A percentile compares a stretch with the other conserved stretches of the same genome.
Conservation (phyloP, 2,888 invertebrate genomes). For the Megaustenia siamemsis region DNA sequence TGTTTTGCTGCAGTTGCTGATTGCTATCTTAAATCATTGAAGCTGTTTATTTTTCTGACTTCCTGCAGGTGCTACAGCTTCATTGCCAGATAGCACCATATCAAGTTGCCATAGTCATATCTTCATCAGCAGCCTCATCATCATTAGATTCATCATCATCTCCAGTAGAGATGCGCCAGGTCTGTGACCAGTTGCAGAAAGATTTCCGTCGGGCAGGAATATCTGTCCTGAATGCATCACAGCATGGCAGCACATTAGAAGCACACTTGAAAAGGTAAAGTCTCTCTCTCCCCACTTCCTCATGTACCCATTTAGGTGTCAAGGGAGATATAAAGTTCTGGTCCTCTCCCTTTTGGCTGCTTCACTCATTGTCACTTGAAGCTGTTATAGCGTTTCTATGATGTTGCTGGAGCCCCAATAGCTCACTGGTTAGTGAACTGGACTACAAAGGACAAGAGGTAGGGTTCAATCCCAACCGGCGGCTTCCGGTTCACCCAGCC, state of each 20-base stretch:
- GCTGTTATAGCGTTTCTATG: no score
- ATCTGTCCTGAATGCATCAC: slow-evolving; percentile 62
- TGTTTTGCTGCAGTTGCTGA: background rate
- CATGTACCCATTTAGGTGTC: no score
- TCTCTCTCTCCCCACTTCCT: no score
- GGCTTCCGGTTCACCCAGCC: no score
- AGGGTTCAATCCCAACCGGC: no score
- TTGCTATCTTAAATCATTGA: no score
- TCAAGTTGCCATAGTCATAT: slow-evolving; percentile 64
- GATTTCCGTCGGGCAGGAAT: slow-evolving; percentile 65
- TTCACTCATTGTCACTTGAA: no score
- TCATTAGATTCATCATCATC: slow-evolving; percentile 57
- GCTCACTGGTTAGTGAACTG: no score
- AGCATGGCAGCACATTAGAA: slow-evolving; percentile 58
- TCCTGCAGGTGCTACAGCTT: slow-evolving; percentile 67
- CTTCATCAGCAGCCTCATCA: slow-evolving; percentile 57
- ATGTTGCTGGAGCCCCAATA: no score
- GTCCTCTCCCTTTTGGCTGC: no score
- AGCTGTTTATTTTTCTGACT: background rate
- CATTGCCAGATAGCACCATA: slow-evolving; percentile 72
- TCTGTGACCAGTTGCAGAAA: slow-evolving; percentile 64
- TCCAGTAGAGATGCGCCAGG: slow-evolving; percentile 62
- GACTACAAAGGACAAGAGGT: no score
- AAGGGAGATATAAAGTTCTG: no score
- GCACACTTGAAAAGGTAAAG: slow-evolving; percentile 65